A percentile compares a stretch with the other conserved stretches of the same genome.
Evolutionary conservation across 2,113 vertebrate species (phyloP).

Genomic region (Mustelus asterias): DNA sequence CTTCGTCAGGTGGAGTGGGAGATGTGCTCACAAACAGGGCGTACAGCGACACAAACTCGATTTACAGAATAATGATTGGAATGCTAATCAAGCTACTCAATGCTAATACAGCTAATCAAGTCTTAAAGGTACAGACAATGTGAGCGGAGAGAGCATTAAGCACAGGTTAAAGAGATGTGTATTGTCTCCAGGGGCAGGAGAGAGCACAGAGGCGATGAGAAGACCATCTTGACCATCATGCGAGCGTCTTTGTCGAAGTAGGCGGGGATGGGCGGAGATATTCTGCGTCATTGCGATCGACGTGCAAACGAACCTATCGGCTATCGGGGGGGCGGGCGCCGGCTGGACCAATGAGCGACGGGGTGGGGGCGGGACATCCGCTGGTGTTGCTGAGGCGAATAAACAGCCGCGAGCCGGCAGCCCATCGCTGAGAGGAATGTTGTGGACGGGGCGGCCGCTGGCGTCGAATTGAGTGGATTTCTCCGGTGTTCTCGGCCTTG

Average conservation of each 20-base stretch:
- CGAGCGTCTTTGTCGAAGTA: not conserved
- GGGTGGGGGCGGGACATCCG: not conserved
- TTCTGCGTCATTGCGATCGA: not conserved
- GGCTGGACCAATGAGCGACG: not conserved
- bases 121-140: no score
- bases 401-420: not conserved
- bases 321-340: no score
- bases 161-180: no score
- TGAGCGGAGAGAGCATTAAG: no score
- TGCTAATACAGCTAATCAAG: no score
- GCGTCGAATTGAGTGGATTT: not conserved
- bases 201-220: not conserved
- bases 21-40: no score
- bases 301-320: not conserved
- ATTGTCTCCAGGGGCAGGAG: no score
- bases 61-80: no score
- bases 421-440: not conserved
- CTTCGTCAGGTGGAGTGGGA: no score
- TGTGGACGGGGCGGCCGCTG: not conserved
- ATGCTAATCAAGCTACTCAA: no score
- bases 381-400: conserved; percentile 29
- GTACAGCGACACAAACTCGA: no score
- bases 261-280: not conserved
- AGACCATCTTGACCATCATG: not conserved
- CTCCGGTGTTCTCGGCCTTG: not conserved